A percentile compares a stretch with the other conserved stretches of the same genome.
Evolutionary conservation across 2,113 vertebrate genomes (phyloP).

Genomic region (Cygnus buccinator): DNA sequence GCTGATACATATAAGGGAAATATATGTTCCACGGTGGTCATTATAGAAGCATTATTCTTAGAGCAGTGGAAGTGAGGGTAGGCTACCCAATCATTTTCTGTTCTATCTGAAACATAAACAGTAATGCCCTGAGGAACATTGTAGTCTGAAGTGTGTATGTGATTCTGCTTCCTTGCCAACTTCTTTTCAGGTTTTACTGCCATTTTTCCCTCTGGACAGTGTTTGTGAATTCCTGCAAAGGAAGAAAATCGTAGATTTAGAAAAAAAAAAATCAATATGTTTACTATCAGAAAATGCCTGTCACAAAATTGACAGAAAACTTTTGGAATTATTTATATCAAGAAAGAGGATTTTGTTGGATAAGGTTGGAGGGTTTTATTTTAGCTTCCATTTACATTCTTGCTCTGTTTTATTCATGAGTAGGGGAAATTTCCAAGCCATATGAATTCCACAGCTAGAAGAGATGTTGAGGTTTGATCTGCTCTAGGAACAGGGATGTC

Average conservation of each 20-base stretch:
- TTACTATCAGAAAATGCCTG: not conserved
- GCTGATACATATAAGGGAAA: not conserved
- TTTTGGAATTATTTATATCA: not conserved
- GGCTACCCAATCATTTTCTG: not conserved
- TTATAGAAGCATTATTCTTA: not conserved
- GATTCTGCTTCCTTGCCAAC: not conserved
- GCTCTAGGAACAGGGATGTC: rapidly evolving
- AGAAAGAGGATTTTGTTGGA: not conserved
- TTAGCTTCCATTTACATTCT: not conserved
- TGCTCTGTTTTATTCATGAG: not conserved
- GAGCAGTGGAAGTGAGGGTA: not conserved
- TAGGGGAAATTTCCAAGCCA: not conserved
- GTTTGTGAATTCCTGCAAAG: not conserved
- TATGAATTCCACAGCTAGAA: rapidly evolving
- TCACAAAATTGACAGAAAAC: not conserved
- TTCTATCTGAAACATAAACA: not conserved
- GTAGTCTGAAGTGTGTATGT: not conserved
- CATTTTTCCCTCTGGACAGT: not conserved
- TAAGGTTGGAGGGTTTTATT: not conserved
- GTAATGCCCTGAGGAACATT: not conserved
- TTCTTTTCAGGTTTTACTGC: not conserved
- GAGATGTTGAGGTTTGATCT: not conserved
- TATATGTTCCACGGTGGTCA: not conserved
- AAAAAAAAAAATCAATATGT: not conserved
- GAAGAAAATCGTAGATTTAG: not conserved